Percentiles rank a stretch among this genome's conserved stretches.
phyloP scores from a whole-genome alignment of 2,113 vertebrate species.

The Podarcis cretensis region DNA sequence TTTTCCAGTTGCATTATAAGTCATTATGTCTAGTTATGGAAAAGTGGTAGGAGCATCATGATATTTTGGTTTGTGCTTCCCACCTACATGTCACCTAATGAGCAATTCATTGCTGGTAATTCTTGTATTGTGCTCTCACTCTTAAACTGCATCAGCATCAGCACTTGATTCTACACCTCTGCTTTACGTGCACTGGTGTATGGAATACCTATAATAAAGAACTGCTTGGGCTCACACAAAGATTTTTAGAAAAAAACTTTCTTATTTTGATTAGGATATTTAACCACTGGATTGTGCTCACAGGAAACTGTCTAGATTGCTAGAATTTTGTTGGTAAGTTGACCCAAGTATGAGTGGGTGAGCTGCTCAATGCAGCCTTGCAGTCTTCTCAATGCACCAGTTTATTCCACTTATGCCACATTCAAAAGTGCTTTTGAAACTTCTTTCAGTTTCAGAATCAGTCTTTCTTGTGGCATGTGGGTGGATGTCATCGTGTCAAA shows the following conservation, averaged over 20 bases:
- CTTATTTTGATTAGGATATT: background rate
- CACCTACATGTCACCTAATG: background rate
- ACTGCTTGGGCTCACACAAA: background rate
- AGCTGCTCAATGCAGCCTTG: background rate
- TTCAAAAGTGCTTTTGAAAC: background rate
- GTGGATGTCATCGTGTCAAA: background rate
- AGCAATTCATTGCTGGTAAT: background rate
- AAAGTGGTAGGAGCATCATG: background rate
- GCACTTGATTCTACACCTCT: background rate
- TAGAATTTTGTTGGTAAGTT: background rate
- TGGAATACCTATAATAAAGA: background rate
- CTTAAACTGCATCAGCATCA: background rate
- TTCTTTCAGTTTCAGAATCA: constrained; percentile 7
- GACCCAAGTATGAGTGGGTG: background rate
- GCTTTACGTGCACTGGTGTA: background rate
- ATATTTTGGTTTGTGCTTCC: background rate
- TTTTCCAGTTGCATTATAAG: constrained; percentile 8
- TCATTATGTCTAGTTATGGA: constrained; percentile 10
- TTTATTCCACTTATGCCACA: background rate
- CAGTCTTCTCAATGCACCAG: background rate
- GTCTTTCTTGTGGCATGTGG: constrained; percentile 2
- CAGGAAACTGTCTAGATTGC: background rate
- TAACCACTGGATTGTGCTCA: background rate
- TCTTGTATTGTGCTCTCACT: background rate
- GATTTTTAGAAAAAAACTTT: background rate